Base-by-base conservation (phyloP, 2,797 vertebrate species). In the Mallotus villosus region DNA sequence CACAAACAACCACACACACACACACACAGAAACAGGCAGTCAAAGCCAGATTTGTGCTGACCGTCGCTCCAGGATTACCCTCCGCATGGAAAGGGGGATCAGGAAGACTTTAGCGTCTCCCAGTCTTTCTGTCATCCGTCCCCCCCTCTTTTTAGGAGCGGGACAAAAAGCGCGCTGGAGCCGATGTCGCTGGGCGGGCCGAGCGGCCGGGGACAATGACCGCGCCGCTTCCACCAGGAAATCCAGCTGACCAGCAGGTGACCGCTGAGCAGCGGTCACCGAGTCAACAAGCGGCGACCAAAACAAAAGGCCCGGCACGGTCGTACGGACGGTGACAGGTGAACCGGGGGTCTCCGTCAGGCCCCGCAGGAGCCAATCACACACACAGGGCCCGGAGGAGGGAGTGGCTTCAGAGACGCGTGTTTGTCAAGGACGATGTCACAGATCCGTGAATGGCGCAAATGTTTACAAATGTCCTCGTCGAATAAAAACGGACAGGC, bases 11-110 rank as follows among this genome's bases (percentile, higher is more conserved):
- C 63, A 66, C 69, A 63, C 60, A 29, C 37, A 68, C 0, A 59
- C 27, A 78, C 25, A 64, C 17, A 68, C 51, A 67, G 55, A 67
- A 27, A 64, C 22, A 64, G 83, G 72, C 83, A 65, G 84, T 83
- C 80, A 89, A 88, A 90, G 89, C 87, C 74, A 75, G 80, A 84
- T 86, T 92, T 91, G 91, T 92, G 90, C 92, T 92, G 92, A 94
- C 90, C 55, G 86, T 84, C 83, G 78, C 74, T 80, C 80, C 86
- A 70, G 90, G 93, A 92, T 93, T 92, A 94, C 82, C 84, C 70
- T 68, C 71, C 83, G 72, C 81, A 90, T 91, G 90, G 91, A 91
- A 86, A 88, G 75, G 75, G 90, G 92, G 92, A 93, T 93, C 91
- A 93, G 82, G 80, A 89, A 87, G 91, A 92, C 86, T 92, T 91